Percentiles rank a stretch among this genome's conserved stretches.
Evolutionary conservation across 92 coral and sea anemone species (phyloP).

Genomic region (Zoanthus sociatus): DNA sequence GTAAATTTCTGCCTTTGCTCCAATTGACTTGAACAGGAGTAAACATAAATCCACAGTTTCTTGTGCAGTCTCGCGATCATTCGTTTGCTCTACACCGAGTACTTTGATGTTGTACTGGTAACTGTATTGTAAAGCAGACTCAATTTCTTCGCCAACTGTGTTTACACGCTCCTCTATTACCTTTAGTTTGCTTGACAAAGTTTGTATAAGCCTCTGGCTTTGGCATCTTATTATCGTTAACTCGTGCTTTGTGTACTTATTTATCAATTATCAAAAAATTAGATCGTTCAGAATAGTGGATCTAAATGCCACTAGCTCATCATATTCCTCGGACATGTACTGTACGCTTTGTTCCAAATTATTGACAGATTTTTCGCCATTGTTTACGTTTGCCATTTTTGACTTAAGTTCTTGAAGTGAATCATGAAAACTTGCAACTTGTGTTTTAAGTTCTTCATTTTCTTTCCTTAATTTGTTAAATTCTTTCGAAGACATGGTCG

Average conservation of each 20-base stretch:
- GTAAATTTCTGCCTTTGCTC: slow-evolving; percentile 21
- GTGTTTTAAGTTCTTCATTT: too few species aligned
- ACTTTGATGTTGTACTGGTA: slow-evolving; percentile 48
- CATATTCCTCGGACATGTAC: too few species aligned
- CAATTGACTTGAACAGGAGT: slow-evolving; percentile 39
- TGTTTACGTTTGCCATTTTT: slow-evolving; percentile 17
- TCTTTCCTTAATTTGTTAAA: slow-evolving; percentile 28
- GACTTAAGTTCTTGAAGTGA: slow-evolving; percentile 3
- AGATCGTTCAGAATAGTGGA: slow-evolving; percentile 21
- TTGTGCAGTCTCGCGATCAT: slow-evolving; percentile 22
- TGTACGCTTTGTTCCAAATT: slow-evolving; percentile 28
- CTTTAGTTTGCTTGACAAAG: slow-evolving; percentile 28
- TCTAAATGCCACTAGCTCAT: slow-evolving; percentile 27
- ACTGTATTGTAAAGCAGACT: slow-evolving; percentile 36
- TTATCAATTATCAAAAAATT: too few species aligned
- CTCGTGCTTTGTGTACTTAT: too few species aligned
- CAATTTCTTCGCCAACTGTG: slow-evolving; percentile 45
- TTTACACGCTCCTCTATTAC: slow-evolving; percentile 20
- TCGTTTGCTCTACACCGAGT: slow-evolving; percentile 33
- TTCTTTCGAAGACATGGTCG: slow-evolving; percentile 26
- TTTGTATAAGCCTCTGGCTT: too few species aligned
- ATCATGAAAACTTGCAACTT: too few species aligned
- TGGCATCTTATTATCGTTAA: too few species aligned
- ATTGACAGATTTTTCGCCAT: slow-evolving; percentile 29
- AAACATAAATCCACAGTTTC: slow-evolving; percentile 32